Evolutionary conservation across 2,113 vertebrate species (phyloP), one percentile per base, ranked within the genome.

Genomic region (Merops nubicus): DNA sequence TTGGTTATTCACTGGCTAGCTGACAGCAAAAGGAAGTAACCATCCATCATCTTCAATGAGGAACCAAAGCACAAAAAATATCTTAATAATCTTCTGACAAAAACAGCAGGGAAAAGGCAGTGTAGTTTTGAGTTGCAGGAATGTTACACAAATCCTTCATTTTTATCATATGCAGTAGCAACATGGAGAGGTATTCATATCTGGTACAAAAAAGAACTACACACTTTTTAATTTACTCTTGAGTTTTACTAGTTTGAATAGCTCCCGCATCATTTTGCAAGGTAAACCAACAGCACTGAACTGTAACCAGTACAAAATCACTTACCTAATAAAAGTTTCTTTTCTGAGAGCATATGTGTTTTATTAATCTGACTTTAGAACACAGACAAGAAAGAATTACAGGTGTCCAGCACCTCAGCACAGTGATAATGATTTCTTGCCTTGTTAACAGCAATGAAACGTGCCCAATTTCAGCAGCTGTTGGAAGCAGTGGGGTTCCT

Each of bases 391-490:
- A 50, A 94, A 85, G 79, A 95, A 74, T 77, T 78, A 94, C 72
- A 70, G 29, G 45, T 68, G 70, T 95, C 91, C 86, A 92, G 74
- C 40, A 91, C 51, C 81, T 96, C 84, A 85, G 65, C 92, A 94
- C 85, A 97, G 95, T 53, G 40, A 80, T 93, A 96, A 97, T 79
- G 48, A 95, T 94, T 96, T 94, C 91, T 97, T 89, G 67, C 33
- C 33, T 92, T 95, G 93, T 97, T 97, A 97, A 97, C 79, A 96
- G 85, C 85, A 98, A 96, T 87, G 91, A 96, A 98, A 97, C 85
- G 80, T 77, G 91, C 84, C 85, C 95, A 95, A 94, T 97, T 97
- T 96, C 91, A 94, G 95, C 97, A 98, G 97, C 96, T 98, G 96
- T 94, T 96, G 87, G 74, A 80, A 97, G 88, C 94, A 95, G 95